These are phyloP conservation scores for Troglohyphantes excavatus DNA, from an alignment of 2,888 invertebrate species.

Conservation along the genomic window DNA sequence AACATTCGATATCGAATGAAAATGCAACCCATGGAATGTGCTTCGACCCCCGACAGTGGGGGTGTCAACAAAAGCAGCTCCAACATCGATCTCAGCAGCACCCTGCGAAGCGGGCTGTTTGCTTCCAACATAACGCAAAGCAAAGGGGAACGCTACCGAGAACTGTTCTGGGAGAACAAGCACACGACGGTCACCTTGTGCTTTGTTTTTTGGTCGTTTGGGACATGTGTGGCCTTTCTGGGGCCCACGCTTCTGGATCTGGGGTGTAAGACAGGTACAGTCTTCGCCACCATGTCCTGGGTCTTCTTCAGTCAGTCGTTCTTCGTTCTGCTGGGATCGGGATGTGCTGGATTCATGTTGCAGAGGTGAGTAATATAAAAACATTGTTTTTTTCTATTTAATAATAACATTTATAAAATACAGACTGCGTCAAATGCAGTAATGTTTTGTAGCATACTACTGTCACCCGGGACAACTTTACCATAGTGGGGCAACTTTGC, in stretches of 20 bases:
- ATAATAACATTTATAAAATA: no score
- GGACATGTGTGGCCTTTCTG: constrained; percentile 84
- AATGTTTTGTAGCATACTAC: no score
- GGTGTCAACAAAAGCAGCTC: constrained; percentile 28
- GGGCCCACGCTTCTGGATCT: constrained; percentile 84
- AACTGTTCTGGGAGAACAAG: constrained; percentile 82
- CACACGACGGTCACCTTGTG: constrained; percentile 83
- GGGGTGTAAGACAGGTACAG: constrained; percentile 83
- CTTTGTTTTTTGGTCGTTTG: constrained; percentile 83
- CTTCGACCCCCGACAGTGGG: constrained; percentile 5
- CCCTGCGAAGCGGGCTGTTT: constrained; percentile 26
- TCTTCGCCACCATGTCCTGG: constrained; percentile 83
- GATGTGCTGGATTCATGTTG: constrained; percentile 83
- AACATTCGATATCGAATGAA: neutral
- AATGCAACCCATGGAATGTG: constrained; percentile 55
- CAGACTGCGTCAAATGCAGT: no score
- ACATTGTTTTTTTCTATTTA: no score
- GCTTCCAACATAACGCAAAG: neutral
- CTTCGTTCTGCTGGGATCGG: constrained; percentile 84
- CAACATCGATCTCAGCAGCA: constrained; percentile 58
- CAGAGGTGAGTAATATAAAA: constrained; percentile 82
- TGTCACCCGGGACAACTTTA: no score
- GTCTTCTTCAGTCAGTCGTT: constrained; percentile 84
- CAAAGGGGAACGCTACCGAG: constrained; percentile 81
- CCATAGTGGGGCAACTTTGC: no score